A percentile compares a stretch with the other conserved stretches of the same genome.
Evolutionary conservation across 2,113 vertebrate species (phyloP).

Genomic region (Actinemys pallida): DNA sequence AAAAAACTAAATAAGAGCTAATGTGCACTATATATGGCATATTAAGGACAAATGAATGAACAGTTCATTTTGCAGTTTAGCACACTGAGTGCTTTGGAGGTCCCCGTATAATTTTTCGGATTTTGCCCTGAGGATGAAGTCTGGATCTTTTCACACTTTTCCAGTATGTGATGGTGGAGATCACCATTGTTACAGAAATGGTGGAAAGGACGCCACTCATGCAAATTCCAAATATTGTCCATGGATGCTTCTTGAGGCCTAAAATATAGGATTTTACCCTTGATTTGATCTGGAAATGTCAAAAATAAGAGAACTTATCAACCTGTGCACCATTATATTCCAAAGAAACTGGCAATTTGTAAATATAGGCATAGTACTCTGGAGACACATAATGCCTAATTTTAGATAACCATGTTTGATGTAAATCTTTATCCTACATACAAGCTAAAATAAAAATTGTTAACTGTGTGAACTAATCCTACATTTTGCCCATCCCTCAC

Average conservation of each 20-base stretch:
- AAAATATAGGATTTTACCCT: slow-evolving; percentile 89
- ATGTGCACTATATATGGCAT: slow-evolving; percentile 61
- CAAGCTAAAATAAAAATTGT: not conserved
- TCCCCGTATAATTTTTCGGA: slow-evolving; percentile 87
- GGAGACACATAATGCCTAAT: not conserved
- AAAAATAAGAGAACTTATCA: slow-evolving; percentile 77
- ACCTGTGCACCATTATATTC: not conserved
- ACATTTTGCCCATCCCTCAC: not conserved
- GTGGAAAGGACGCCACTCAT: slow-evolving; percentile 82
- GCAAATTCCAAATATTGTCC: slow-evolving; percentile 90
- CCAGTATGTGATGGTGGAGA: slow-evolving; percentile 90
- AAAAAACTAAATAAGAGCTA: slow-evolving; percentile 25
- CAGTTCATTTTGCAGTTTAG: slow-evolving; percentile 70
- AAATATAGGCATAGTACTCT: not conserved
- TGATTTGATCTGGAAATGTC: slow-evolving; percentile 90
- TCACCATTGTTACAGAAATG: slow-evolving; percentile 87
- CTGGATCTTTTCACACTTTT: slow-evolving; percentile 87
- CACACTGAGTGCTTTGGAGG: slow-evolving; percentile 75
- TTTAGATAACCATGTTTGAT: not conserved
- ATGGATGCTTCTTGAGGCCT: slow-evolving; percentile 88
- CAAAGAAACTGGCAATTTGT: not conserved
- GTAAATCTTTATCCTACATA: not conserved
- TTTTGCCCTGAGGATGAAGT: slow-evolving; percentile 87
- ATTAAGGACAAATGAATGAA: slow-evolving; percentile 75
- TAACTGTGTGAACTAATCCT: not conserved